Evolutionary conservation across 2,888 invertebrate genomes (phyloP).

Genomic region (Lottia gigantea): DNA sequence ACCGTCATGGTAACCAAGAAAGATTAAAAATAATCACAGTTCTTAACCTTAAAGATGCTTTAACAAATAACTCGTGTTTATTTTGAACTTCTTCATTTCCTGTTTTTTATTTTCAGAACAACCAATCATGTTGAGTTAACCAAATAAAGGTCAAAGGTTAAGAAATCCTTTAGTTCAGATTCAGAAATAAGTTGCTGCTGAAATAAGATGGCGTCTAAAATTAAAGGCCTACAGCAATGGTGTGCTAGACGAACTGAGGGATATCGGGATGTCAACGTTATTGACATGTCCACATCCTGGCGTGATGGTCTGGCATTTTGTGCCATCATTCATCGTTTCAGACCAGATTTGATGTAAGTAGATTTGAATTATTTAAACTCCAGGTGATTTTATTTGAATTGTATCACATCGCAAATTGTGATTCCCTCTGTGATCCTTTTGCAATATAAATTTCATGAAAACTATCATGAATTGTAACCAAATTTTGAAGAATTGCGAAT

Average conservation of each 20-base stretch:
- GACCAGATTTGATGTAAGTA: conserved; percentile 94
- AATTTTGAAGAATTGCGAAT: too few relatives aligned
- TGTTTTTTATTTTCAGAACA: conserved; percentile 2
- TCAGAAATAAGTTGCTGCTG: neutral
- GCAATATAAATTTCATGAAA: too few relatives aligned
- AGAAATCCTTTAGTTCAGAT: conserved; percentile 2
- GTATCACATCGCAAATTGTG: too few relatives aligned
- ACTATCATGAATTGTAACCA: too few relatives aligned
- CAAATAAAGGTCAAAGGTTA: neutral
- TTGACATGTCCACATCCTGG: conserved; percentile 96
- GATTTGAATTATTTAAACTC: neutral
- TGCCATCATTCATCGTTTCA: conserved; percentile 94
- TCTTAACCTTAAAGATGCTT: neutral
- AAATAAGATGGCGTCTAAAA: conserved; percentile 67
- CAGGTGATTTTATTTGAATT: too few relatives aligned
- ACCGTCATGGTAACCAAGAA: neutral
- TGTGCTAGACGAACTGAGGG: conserved; percentile 89
- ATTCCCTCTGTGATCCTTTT: too few relatives aligned
- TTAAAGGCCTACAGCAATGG: conserved; percentile 92
- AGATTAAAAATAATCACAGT: conserved; percentile 2
- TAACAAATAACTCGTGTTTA: neutral
- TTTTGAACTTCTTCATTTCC: conserved; percentile 3
- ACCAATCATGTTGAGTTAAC: conserved; percentile 9
- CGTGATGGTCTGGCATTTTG: conserved; percentile 94
- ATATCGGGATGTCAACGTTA: conserved; percentile 88